These are phyloP conservation scores for Cremastobaeus sp. DNA, from an alignment of 2,888 invertebrate genomes.

Conservation along the genomic window DNA sequence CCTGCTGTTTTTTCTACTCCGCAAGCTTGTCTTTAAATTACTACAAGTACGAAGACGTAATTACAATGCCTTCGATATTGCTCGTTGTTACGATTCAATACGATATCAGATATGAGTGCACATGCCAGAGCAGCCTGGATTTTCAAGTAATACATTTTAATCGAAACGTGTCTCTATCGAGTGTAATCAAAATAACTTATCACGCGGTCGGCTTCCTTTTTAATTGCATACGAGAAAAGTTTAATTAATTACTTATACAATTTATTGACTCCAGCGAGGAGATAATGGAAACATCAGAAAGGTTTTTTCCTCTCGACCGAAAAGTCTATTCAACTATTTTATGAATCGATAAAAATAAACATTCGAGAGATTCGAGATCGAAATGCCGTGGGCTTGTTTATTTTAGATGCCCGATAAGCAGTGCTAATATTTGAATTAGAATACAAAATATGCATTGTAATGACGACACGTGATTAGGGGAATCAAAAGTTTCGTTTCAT, in stretches of 20 bases:
- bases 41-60: slow-evolving; percentile 47
- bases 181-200: slow-evolving; percentile 3
- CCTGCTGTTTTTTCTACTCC: slow-evolving; percentile 7
- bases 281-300: too few species aligned
- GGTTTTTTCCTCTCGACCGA: too few species aligned
- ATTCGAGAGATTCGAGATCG: too few species aligned
- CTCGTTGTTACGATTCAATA: slow-evolving; percentile 34
- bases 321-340: too few species aligned
- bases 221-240: slow-evolving; percentile 1
- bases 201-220: background rate
- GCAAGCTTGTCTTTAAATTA: slow-evolving; percentile 33
- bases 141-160: slow-evolving; percentile 41
- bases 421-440: slow-evolving; percentile 5
- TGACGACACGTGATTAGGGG: slow-evolving; percentile 3
- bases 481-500: slow-evolving; percentile 6
- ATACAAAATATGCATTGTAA: slow-evolving; percentile 6
- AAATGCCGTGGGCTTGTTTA: too few species aligned
- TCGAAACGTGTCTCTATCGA: slow-evolving; percentile 19
- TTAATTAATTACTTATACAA: background rate
- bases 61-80: slow-evolving; percentile 47
- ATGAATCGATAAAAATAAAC: too few species aligned
- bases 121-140: slow-evolving; percentile 23
- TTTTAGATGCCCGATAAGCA: slow-evolving; percentile 2
- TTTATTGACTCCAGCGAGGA: too few species aligned
- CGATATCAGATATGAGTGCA: slow-evolving; percentile 36